A percentile compares a stretch with the other conserved stretches of the same genome.
Evolutionary conservation across 2,113 vertebrate species (phyloP).

Genomic region (Arvicanthis niloticus): DNA sequence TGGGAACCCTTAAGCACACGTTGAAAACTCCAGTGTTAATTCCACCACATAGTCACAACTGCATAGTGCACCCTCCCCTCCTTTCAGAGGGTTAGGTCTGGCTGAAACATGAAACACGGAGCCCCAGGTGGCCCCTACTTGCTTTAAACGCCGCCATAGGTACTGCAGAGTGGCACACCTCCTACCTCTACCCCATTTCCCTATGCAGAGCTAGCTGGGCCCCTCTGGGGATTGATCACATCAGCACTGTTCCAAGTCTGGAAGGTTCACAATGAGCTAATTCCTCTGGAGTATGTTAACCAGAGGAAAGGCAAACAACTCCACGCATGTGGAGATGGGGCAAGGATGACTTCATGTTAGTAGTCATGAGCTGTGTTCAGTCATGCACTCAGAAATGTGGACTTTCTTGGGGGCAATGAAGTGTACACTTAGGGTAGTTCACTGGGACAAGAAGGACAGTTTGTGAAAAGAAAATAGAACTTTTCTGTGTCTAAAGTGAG

Average conservation of each 20-base stretch:
- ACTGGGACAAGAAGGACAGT: background rate
- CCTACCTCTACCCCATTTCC: conserved; percentile 33
- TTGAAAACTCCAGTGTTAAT: conserved; percentile 29
- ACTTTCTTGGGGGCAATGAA: conserved; percentile 51
- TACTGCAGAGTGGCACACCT: conserved; percentile 22
- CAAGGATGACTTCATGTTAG: conserved; percentile 27
- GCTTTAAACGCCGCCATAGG: conserved; percentile 55
- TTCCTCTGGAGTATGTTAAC: conserved; percentile 30
- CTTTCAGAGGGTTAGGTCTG: background rate
- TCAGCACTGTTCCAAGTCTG: conserved; percentile 56
- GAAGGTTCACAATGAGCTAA: conserved; percentile 57
- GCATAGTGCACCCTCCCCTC: background rate
- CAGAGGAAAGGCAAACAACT: conserved; percentile 66
- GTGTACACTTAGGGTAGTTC: conserved; percentile 43
- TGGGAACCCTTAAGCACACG: conserved; percentile 33
- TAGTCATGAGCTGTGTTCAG: conserved; percentile 44
- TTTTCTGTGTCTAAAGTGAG: conserved; percentile 59
- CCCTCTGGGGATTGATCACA: conserved; percentile 9
- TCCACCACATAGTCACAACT: background rate
- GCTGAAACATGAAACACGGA: conserved; percentile 15
- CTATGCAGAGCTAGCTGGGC: conserved; percentile 35
- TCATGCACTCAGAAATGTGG: background rate
- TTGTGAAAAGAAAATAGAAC: conserved; percentile 45
- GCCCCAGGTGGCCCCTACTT: background rate
- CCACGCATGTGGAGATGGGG: background rate